Evolutionary conservation across 1,140 invertebrate species (phyloP).

Genomic region (Oreohelix idahoensis): DNA sequence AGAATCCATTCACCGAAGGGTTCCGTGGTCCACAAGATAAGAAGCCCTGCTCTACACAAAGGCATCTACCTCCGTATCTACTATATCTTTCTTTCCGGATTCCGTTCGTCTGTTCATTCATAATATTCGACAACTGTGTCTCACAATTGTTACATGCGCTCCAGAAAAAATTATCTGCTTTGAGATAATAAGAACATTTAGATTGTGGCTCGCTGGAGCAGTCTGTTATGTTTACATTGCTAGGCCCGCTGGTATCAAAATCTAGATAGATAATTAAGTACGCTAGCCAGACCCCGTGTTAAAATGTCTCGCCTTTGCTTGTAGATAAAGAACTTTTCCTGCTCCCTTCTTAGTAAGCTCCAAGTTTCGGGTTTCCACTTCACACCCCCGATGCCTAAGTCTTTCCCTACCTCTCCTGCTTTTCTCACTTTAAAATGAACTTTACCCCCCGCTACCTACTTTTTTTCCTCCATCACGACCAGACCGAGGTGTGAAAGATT

Average conservation of each 20-base stretch:
- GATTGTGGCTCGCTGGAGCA: not conserved
- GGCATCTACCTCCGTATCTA: too few relatives aligned
- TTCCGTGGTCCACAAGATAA: too few relatives aligned
- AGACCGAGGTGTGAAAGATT: conserved; percentile 29
- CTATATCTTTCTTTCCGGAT: too few relatives aligned
- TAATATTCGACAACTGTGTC: too few relatives aligned
- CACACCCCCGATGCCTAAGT: conserved; percentile 9
- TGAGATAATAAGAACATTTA: not conserved
- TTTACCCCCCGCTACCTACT: not conserved
- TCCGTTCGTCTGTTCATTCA: too few relatives aligned
- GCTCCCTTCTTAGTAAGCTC: not conserved
- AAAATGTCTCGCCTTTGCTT: not conserved
- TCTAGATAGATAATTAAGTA: not conserved
- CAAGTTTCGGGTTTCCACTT: conserved; percentile 5
- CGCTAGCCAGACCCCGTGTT: not conserved
- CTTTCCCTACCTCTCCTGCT: not conserved
- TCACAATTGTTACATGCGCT: not conserved
- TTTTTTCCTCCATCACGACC: not conserved
- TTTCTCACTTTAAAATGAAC: not conserved
- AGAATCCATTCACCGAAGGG: too few relatives aligned
- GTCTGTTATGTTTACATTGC: not conserved
- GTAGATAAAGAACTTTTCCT: not conserved
- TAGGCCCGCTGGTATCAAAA: not conserved
- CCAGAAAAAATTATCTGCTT: not conserved
- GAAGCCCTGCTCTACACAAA: too few relatives aligned